Base-by-base conservation (phyloP, 1,140 invertebrate genomes). In the Orchestia grillus region DNA sequence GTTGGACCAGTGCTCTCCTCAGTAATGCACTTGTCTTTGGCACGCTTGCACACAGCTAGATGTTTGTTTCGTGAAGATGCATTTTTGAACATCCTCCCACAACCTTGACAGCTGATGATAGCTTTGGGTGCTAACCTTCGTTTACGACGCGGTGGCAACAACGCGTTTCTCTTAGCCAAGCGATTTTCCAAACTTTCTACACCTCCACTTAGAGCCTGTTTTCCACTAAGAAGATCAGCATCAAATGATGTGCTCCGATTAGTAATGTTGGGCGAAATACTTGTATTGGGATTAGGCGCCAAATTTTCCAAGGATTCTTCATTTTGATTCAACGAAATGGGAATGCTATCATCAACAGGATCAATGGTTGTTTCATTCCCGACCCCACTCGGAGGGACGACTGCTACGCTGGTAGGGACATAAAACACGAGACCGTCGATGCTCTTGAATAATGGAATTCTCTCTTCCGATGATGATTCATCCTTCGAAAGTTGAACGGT, bases 161-260 rank as follows among this genome's bases (percentile, higher is more conserved):
- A 53, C 40, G 96, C 96, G 94, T 97, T 96, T 4, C 96, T 44
- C 0, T 96, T 96, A 19, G 96, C 96, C 57, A 97, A 95, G 43
- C 96, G 95, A 28, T 45, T 96, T 77, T 97, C 96, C 23, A 97
- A 44, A 45, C 43, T 44, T 44, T 94, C 92, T n/a, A 15, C 3
- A 40, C 41, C 41, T 42, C 43, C 15, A 77, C 28, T 36, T 23
- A 77, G 11, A 15, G 62, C 1, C 62, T 77, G 62, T 23, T 77
- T 36, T 1, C 36, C 62, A 36, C 62, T 77, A 77, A 77, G 36
- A 77, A 36, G 11, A 77, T 77, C 62, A 15, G 62, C 28, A 19
- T 77, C 62, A 36, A 77, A 1, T 77, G 62, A 3, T 23, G 62
- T 28, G 1, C 36, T 36, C 62, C 62, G 11, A 19, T 77, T 28